Percentiles rank a stretch among this genome's conserved stretches.
phyloP scores from a whole-genome alignment of 2,888 invertebrate species.

The Hesperia comma region DNA sequence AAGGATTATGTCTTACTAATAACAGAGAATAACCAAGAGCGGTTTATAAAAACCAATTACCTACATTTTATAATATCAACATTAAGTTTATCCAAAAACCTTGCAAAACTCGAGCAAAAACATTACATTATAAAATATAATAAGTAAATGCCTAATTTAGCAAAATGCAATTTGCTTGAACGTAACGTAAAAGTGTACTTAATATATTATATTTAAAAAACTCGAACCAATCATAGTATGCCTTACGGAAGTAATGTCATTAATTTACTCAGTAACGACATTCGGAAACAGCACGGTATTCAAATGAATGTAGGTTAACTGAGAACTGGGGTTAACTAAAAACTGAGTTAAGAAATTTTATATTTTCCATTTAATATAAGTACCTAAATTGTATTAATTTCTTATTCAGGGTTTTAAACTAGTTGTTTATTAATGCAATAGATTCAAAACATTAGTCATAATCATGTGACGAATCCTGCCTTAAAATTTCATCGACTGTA shows the following conservation, averaged over 20 bases:
- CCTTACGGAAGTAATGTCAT: neutral
- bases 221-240: neutral
- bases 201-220: slow-evolving; percentile 1
- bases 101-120: neutral
- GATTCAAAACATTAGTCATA: too few species aligned
- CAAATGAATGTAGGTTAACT: neutral
- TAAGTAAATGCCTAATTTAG: slow-evolving; percentile 8
- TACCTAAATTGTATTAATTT: too few species aligned
- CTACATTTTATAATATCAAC: neutral
- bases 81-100: neutral
- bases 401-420: too few species aligned
- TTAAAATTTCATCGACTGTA: too few species aligned
- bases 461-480: too few species aligned
- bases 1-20: neutral
- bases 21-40: neutral
- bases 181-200: neutral
- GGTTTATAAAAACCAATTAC: neutral
- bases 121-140: slow-evolving; percentile 1
- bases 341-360: too few species aligned
- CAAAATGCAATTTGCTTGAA: neutral
- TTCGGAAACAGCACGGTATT: neutral
- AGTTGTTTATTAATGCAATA: too few species aligned
- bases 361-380: too few species aligned
- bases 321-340: too few species aligned
- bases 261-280: neutral